A percentile compares a stretch with the other conserved stretches of the same genome.
phyloP scores from a whole-genome alignment of 2,113 vertebrate genomes.

The Rhinolophus sinicus region DNA sequence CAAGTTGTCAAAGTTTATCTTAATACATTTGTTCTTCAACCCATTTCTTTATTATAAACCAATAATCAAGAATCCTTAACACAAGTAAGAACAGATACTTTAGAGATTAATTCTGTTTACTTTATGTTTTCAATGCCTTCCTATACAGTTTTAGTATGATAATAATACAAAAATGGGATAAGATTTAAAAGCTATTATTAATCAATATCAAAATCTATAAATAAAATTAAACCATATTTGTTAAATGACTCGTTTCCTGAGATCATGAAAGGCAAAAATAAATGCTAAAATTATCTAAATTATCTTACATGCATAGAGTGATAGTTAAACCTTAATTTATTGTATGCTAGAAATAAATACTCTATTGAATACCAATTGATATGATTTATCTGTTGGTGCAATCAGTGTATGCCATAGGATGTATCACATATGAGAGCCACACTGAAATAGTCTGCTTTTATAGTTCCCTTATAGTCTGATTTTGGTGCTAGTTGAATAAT shows the following conservation, averaged over 20 bases:
- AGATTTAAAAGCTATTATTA: neutral
- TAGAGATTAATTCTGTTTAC: neutral
- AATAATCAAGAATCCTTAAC: neutral
- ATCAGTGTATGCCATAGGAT: neutral
- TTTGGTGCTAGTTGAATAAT: constrained; percentile 22
- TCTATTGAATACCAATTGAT: neutral
- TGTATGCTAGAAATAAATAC: neutral
- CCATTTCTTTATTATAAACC: neutral
- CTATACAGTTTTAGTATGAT: neutral
- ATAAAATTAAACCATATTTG: neutral
- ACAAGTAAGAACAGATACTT: neutral
- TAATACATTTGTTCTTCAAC: neutral
- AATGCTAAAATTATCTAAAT: neutral
- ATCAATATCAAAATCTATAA: neutral
- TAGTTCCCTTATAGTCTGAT: neutral
- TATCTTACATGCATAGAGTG: neutral
- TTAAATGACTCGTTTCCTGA: neutral
- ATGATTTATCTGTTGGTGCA: neutral
- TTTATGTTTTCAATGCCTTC: neutral
- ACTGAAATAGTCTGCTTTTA: neutral
- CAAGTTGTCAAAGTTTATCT: neutral
- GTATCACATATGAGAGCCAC: neutral
- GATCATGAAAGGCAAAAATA: neutral
- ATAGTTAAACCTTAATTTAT: neutral
- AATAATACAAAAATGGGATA: neutral